Conservation (phyloP, 2,888 invertebrate species). For the Drosophila vallismaia region DNA sequence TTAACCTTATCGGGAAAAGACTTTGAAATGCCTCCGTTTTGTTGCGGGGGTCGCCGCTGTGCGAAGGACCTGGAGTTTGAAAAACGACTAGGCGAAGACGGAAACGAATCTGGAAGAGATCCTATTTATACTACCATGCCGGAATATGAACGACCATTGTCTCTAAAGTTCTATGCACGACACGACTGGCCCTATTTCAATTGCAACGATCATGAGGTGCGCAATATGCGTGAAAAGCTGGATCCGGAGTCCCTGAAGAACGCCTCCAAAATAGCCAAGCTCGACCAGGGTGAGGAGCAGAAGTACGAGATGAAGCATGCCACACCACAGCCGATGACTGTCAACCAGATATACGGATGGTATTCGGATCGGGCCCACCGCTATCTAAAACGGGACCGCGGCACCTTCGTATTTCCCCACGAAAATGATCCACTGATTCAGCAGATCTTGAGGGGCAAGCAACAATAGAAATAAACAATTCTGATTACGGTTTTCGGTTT, state of each 20-base stretch:
- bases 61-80: constrained; percentile 51
- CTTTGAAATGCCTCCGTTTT: constrained; percentile 62
- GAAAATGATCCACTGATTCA: constrained; percentile 57
- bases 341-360: constrained; percentile 72
- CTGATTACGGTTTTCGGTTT: neutral
- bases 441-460: constrained; percentile 24
- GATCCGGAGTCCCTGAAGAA: constrained; percentile 37
- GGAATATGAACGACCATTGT: constrained; percentile 55
- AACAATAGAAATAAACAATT: neutral
- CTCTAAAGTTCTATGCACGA: constrained; percentile 70
- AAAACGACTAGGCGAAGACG: neutral
- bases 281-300: neutral
- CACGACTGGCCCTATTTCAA: constrained; percentile 68
- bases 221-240: constrained; percentile 40
- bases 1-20: neutral
- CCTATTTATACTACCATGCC: constrained; percentile 23
- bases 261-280: neutral
- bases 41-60: constrained; percentile 63
- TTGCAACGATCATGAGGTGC: constrained; percentile 49
- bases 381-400: constrained; percentile 57
- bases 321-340: constrained; percentile 57
- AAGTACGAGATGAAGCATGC: constrained; percentile 47
- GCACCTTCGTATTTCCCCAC: constrained; percentile 62
- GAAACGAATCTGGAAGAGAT: neutral
- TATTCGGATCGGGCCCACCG: constrained; percentile 58